phyloP scores from a whole-genome alignment of 2,797 vertebrate species.

The Manis pentadactyla region DNA sequence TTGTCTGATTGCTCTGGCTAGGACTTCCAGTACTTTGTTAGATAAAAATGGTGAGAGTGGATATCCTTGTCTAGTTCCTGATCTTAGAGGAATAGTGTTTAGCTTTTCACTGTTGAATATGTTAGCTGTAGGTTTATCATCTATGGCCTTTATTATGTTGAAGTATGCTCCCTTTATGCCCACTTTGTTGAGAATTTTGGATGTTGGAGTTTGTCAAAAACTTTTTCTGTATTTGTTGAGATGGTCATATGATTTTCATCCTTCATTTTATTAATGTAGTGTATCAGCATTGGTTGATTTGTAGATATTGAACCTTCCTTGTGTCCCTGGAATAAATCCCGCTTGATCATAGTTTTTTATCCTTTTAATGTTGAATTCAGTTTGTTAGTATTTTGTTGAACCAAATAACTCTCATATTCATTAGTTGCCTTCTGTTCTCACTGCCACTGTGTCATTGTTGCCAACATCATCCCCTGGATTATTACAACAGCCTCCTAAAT shows the following conservation, averaged over 20 bases:
- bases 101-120: neutral
- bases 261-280: neutral
- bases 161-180: neutral
- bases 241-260: neutral
- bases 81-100: neutral
- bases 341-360: neutral
- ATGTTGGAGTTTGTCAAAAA: neutral
- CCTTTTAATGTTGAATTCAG: neutral
- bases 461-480: neutral
- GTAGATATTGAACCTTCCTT: neutral
- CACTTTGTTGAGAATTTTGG: neutral
- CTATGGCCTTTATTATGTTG: neutral
- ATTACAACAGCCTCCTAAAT: neutral
- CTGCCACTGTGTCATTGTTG: neutral
- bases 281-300: neutral
- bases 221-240: neutral
- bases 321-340: neutral
- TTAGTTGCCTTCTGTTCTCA: neutral
- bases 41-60: neutral
- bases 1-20: neutral
- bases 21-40: neutral
- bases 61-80: neutral
- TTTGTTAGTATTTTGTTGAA: neutral
- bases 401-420: neutral
- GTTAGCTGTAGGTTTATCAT: neutral